Conservation (phyloP, 2,797 vertebrate species). For the Artibeus jamaicensis region DNA sequence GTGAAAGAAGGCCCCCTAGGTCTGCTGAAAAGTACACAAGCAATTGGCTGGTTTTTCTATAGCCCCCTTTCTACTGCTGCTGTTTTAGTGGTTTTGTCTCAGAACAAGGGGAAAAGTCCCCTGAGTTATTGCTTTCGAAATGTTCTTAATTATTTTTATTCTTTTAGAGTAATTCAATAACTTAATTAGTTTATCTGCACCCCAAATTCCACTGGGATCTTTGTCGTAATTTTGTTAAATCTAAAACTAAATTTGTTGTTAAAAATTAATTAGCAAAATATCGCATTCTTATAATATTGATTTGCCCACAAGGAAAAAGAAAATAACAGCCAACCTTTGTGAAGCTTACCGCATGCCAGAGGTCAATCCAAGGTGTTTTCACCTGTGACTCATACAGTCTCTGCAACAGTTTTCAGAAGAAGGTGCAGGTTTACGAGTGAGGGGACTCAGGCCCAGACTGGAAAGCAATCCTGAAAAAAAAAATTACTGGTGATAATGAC, state of each 20-base stretch:
- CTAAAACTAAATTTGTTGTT: constrained; percentile 23
- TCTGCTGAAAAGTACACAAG: background rate
- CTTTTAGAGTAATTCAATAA: background rate
- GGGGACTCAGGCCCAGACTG: background rate
- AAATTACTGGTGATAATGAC: background rate
- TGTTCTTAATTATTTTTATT: background rate
- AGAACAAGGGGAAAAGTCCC: background rate
- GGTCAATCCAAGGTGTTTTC: background rate
- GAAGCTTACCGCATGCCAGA: background rate
- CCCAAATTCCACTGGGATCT: background rate
- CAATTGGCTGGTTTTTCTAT: background rate
- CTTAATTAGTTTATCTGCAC: background rate
- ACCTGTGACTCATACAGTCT: background rate
- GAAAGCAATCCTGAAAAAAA: background rate
- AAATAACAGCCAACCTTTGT: background rate
- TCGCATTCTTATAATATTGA: background rate
- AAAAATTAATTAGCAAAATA: background rate
- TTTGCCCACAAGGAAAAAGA: background rate
- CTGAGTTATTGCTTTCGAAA: background rate
- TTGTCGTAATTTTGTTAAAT: constrained; percentile 25
- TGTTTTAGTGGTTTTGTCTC: background rate
- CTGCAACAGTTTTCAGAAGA: background rate
- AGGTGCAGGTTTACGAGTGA: background rate
- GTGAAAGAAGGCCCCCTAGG: background rate
- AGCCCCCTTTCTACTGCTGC: background rate